Percentiles rank a stretch among this genome's conserved stretches.
Conservation (phyloP, 1,140 invertebrate genomes). For the Ceratosolen fusciceps region DNA sequence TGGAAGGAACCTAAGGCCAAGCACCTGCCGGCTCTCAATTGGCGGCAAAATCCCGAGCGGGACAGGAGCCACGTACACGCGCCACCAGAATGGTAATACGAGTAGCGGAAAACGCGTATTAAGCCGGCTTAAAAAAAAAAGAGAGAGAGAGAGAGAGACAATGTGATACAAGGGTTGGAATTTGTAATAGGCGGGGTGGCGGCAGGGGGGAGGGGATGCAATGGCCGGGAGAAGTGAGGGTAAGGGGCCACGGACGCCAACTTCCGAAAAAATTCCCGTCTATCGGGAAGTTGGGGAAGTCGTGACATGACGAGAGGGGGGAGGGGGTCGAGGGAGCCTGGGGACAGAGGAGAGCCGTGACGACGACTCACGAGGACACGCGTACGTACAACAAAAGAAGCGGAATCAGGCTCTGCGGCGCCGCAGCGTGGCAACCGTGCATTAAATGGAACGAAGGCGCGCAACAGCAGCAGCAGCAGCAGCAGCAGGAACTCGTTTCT, state of each 20-base stretch:
- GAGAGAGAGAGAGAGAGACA: background rate
- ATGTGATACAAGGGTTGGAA: background rate
- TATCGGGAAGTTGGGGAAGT: background rate
- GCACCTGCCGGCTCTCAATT: too few relatives aligned
- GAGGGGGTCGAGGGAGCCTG: background rate
- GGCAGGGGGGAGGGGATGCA: background rate
- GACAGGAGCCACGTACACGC: too few relatives aligned
- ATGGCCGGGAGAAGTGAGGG: too few relatives aligned
- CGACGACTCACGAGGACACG: slow-evolving; percentile 8
- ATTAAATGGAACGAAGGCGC: slow-evolving; percentile 41
- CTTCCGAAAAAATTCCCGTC: background rate
- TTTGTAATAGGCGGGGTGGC: background rate
- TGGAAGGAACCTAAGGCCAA: too few relatives aligned
- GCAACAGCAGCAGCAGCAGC: too few relatives aligned
- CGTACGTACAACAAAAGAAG: slow-evolving; percentile 33
- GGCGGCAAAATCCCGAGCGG: too few relatives aligned
- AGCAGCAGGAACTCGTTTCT: slow-evolving; percentile 33
- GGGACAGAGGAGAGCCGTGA: slow-evolving; percentile 2
- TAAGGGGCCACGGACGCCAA: background rate
- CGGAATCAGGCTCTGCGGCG: slow-evolving; percentile 40
- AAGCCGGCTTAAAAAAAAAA: background rate
- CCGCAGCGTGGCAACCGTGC: slow-evolving; percentile 37
- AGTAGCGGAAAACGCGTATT: background rate
- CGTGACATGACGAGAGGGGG: background rate
- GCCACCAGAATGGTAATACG: too few relatives aligned